phyloP scores from a whole-genome alignment of 2,888 invertebrate genomes.

The Andrena minutula region DNA sequence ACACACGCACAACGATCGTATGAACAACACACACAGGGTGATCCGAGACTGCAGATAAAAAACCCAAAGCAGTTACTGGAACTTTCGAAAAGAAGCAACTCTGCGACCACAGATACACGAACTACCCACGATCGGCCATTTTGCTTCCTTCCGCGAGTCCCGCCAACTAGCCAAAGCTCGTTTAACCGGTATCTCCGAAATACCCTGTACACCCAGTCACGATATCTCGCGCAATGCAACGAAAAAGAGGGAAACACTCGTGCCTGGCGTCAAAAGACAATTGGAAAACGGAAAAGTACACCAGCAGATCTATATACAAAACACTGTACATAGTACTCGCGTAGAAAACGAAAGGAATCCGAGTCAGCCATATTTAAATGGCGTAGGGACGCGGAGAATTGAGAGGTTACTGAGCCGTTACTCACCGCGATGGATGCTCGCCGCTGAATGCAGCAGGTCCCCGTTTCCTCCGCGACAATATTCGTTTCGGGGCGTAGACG shows the following conservation, averaged over 20 bases:
- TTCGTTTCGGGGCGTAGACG: background rate
- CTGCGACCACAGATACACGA: no score
- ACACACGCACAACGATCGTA: no score
- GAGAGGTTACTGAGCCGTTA: background rate
- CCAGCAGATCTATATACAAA: slow-evolving; percentile 73
- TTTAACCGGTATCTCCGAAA: background rate
- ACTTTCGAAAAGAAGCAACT: no score
- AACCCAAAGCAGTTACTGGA: no score
- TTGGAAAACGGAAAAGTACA: slow-evolving; percentile 26
- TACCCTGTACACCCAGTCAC: background rate
- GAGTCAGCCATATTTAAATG: slow-evolving; percentile 24
- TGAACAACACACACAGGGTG: background rate
- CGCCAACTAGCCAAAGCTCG: background rate
- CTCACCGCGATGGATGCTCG: slow-evolving; percentile 31
- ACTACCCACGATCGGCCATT: no score
- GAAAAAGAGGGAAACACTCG: background rate
- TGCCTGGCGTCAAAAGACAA: background rate
- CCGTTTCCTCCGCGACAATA: background rate
- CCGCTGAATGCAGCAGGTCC: background rate
- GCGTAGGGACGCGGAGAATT: background rate
- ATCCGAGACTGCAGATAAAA: background rate
- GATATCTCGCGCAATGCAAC: slow-evolving; percentile 8
- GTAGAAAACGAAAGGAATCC: slow-evolving; percentile 20
- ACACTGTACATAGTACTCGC: slow-evolving; percentile 73
- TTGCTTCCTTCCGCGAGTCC: no score